Evolutionary conservation across 2,888 invertebrate species (phyloP).

Genomic region (Chrysomela aeneicollis): DNA sequence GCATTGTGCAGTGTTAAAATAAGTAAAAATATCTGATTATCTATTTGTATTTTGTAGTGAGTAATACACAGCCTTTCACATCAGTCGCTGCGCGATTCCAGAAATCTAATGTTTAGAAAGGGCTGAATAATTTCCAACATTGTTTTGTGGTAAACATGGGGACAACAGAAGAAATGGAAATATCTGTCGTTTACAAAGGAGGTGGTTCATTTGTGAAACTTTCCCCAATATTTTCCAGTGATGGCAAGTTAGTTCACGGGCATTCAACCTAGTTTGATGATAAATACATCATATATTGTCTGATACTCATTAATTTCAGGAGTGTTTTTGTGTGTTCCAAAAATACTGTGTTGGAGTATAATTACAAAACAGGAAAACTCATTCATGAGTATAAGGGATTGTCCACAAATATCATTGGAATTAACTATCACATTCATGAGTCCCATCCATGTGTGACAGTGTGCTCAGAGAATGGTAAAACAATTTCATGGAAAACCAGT

Average conservation of each 20-base stretch:
- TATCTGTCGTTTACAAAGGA: slow-evolving; percentile 66
- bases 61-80: no score
- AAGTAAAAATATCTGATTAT: no score
- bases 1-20: no score
- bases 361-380: slow-evolving; percentile 71
- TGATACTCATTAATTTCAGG: slow-evolving; percentile 58
- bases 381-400: slow-evolving; percentile 67
- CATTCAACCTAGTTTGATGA: slow-evolving; percentile 5
- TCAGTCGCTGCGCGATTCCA: no score
- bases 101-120: no score
- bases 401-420: slow-evolving; percentile 63
- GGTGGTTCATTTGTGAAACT: slow-evolving; percentile 70
- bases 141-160: slow-evolving; percentile 54
- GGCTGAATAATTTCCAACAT: not conserved
- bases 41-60: no score
- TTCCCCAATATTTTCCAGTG: slow-evolving; percentile 69
- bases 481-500: slow-evolving; percentile 67
- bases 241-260: slow-evolving; percentile 68
- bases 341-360: slow-evolving; percentile 69
- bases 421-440: slow-evolving; percentile 61
- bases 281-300: not conserved
- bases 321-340: slow-evolving; percentile 69
- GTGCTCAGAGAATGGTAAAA: slow-evolving; percentile 66
- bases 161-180: slow-evolving; percentile 36
- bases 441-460: slow-evolving; percentile 63